Base-by-base conservation (phyloP, 1,140 invertebrate species). In the Hormaphis cornu region DNA sequence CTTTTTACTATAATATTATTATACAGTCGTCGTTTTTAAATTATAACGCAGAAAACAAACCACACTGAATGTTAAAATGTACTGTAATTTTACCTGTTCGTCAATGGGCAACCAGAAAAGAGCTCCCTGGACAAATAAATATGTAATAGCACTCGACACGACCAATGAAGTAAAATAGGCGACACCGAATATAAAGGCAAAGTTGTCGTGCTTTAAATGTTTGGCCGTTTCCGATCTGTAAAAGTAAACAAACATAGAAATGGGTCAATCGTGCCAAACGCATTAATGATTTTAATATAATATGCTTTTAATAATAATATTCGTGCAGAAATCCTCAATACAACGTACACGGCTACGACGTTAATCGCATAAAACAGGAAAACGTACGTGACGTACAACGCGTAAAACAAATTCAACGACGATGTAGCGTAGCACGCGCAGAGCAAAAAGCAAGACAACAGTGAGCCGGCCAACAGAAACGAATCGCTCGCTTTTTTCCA, bases 111-210 rank as follows among this genome's bases (percentile, higher is more conserved):
- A 1, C 10, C 0, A 10, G 16, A 63, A 22, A 33, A 63, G 8
- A 14, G 42, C 30, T n/a, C 44, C 59, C 20, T 63, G 59, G 6
- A 63, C 26, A 28, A 63, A 46, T 22, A 63, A 26, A 20, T 46
- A 46, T 30, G 59, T 63, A 1, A 63, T 14, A 16, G 12, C 1
- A n/a, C 59, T 63, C 2, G 59, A 63, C 9, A 63, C 18, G 9
- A 44, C 3, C 33, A 63, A n/a, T 16, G 40, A 26, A 30, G 22
- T 22, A 28, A 63, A 63, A 33, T 40, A 63, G 4, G 14, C 10
- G 6, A 63, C 0, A 30, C 59, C 59, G 14, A 63, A 46, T 14
- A 63, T 63, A 14, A 63, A 63, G 10, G 59, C 59, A 16, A 63
- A 63, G 16, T 44, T 48, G 10, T 63, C 59, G 6, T 63, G 59